A percentile compares a stretch with the other conserved stretches of the same genome.
Conservation (phyloP, 2,113 vertebrate species). For the Lophotis ruficrista region DNA sequence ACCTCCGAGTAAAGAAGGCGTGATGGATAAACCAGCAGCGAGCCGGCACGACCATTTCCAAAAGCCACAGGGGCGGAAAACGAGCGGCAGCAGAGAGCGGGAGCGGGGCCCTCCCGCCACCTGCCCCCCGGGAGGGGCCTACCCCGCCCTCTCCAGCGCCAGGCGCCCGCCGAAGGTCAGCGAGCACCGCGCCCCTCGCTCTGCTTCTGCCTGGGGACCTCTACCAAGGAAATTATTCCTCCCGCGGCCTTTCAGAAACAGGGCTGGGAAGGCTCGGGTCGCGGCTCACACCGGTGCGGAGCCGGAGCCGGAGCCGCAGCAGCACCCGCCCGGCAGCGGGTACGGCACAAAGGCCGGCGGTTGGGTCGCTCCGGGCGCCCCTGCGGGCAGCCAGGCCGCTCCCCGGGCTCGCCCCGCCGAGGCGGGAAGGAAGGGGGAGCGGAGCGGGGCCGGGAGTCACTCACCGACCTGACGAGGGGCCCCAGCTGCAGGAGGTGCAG, state of each 20-base stretch:
- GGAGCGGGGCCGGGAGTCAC: neutral
- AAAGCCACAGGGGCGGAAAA: accelerated
- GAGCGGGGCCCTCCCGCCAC: neutral
- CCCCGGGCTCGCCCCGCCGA: neutral
- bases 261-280: neutral
- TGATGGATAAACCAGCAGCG: accelerated
- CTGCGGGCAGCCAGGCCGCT: neutral
- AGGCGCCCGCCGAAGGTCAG: accelerated
- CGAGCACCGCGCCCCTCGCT: accelerated
- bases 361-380: neutral
- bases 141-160: accelerated
- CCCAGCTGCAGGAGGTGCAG: slow-evolving; percentile 95
- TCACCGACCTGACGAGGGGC: slow-evolving; percentile 90
- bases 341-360: neutral
- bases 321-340: neutral
- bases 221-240: accelerated
- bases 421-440: neutral
- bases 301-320: neutral
- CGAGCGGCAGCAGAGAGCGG: accelerated
- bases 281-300: accelerated
- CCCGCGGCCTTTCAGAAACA: neutral
- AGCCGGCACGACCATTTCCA: accelerated
- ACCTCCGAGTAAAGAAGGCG: neutral
- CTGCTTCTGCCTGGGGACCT: neutral
- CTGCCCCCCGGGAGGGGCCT: neutral